phyloP scores from a whole-genome alignment of 2,797 vertebrate species.

The Pempheris klunzingeri region DNA sequence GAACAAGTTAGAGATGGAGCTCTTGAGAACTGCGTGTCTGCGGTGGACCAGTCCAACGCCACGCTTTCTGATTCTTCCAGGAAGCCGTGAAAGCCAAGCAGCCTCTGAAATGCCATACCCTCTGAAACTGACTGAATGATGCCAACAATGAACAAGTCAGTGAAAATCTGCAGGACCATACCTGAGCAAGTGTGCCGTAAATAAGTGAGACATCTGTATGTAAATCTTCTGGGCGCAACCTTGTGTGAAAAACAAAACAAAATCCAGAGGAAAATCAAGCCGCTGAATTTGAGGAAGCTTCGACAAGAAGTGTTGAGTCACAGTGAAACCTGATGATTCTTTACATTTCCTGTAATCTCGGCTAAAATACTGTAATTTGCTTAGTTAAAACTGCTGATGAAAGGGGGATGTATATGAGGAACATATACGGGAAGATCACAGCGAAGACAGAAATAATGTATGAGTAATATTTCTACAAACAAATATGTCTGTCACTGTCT shows the following conservation, averaged over 20 bases:
- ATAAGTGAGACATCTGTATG: slow-evolving; percentile 33
- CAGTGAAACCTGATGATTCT: slow-evolving; percentile 4
- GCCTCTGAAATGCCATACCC: neutral
- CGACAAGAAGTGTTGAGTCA: slow-evolving; percentile 25
- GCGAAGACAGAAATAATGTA: neutral
- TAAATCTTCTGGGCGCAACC: slow-evolving; percentile 17
- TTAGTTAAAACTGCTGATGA: too few relatives aligned
- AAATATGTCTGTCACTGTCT: too few relatives aligned
- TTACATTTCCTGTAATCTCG: slow-evolving; percentile 1
- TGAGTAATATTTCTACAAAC: too few relatives aligned
- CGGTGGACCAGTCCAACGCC: neutral
- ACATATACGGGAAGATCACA: neutral
- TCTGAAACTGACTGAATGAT: neutral
- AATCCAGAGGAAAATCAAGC: slow-evolving; percentile 1
- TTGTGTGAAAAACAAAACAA: slow-evolving; percentile 10
- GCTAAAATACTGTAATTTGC: neutral
- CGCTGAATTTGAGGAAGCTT: slow-evolving; percentile 33
- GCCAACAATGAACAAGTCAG: too few relatives aligned
- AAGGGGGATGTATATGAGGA: neutral
- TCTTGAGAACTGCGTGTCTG: neutral
- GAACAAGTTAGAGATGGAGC: neutral
- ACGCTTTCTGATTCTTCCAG: neutral
- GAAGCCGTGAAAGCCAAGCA: neutral
- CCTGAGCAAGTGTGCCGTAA: neutral
- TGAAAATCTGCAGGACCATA: neutral